These are phyloP conservation scores for Drosophila kuntzei DNA, from an alignment of 2,888 invertebrate species.

Conservation along the genomic window DNA sequence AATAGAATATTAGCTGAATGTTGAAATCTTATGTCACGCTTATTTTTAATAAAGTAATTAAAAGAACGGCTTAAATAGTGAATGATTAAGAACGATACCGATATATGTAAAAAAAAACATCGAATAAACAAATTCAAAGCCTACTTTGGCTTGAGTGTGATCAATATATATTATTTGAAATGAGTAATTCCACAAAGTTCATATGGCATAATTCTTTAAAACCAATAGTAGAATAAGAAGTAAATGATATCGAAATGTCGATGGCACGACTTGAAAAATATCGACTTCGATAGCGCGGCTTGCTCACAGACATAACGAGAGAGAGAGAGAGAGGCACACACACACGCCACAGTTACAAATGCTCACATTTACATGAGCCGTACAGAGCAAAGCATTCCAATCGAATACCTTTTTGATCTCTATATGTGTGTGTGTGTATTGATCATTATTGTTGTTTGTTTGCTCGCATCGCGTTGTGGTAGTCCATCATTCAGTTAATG, in stretches of 20 bases:
- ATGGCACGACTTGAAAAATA: constrained; percentile 27
- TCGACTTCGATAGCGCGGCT: constrained; percentile 38
- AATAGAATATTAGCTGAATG: background rate
- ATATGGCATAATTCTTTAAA: background rate
- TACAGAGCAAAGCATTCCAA: constrained; percentile 44
- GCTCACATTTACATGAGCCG: constrained; percentile 1
- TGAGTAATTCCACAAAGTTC: background rate
- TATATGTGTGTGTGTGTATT: constrained; percentile 22
- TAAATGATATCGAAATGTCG: constrained; percentile 6
- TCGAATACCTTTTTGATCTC: constrained; percentile 54
- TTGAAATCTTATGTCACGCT: background rate
- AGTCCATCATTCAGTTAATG: constrained; percentile 74
- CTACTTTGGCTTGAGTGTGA: background rate
- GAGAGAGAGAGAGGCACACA: background rate
- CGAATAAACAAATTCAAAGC: constrained; percentile 5
- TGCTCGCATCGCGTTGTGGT: constrained; percentile 55
- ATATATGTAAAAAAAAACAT: constrained; percentile 11
- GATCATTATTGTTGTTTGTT: constrained; percentile 60
- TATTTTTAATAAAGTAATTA: background rate
- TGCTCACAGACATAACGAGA: constrained; percentile 3
- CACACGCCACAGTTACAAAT: constrained; percentile 16
- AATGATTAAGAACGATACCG: constrained; percentile 6
- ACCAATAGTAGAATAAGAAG: background rate
- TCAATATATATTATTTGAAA: background rate
- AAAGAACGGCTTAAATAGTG: constrained; percentile 10